phyloP scores from a whole-genome alignment of 2,888 invertebrate genomes.

The Rotaria socialis region DNA sequence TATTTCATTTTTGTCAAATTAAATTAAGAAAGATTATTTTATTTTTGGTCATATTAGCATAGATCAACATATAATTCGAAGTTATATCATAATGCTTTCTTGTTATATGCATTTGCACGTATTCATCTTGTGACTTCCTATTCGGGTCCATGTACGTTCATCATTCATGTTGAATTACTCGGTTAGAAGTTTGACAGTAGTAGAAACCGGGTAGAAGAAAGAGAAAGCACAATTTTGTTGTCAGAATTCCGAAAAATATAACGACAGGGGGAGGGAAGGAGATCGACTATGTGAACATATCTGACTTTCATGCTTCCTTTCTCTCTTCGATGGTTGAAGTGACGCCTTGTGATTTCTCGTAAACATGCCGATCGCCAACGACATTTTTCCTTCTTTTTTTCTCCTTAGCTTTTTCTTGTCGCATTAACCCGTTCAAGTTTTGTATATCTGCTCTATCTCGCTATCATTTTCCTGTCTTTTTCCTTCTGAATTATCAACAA shows the following conservation, averaged over 20 bases:
- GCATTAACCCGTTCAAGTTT: conserved; percentile 26
- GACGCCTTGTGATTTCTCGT: not conserved
- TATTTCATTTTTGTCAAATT: not conserved
- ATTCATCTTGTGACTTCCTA: not conserved
- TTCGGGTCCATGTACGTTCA: not conserved
- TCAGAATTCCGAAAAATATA: not conserved
- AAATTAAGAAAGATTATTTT: no score
- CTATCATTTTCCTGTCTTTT: conserved; percentile 12
- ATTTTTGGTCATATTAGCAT: not conserved
- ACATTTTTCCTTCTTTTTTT: not conserved
- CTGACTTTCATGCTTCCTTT: not conserved
- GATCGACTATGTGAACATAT: not conserved
- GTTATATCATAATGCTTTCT: not conserved
- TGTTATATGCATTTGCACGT: not conserved
- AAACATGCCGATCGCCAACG: conserved; percentile 9
- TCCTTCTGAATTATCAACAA: conserved; percentile 16
- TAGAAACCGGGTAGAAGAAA: not conserved
- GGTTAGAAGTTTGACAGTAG: conserved; percentile 12
- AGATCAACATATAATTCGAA: not conserved
- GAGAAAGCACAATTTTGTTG: conserved; percentile 18
- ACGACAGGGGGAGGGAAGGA: not conserved
- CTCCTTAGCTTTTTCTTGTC: not conserved
- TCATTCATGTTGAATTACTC: conserved; percentile 23
- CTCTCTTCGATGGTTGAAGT: not conserved
- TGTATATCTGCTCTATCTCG: not conserved